Conservation (phyloP, 2,888 invertebrate species). For the Tethea ocularis region DNA sequence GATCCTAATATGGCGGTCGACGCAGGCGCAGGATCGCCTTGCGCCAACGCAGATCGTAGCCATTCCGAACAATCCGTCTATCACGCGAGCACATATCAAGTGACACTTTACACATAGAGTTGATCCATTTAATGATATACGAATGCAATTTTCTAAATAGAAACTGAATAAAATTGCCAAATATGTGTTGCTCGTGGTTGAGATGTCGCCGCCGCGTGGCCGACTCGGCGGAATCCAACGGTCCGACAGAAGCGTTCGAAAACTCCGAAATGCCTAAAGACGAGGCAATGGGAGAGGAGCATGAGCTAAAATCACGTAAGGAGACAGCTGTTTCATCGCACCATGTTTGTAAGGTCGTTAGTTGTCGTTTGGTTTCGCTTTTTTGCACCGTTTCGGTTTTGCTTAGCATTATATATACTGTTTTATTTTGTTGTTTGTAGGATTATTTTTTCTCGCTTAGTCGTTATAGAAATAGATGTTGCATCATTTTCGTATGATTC, state of each 20-base stretch:
- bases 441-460: slow-evolving; percentile 30
- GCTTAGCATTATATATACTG: slow-evolving; percentile 8
- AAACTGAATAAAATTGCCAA: slow-evolving; percentile 45
- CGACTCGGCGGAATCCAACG: slow-evolving; percentile 57
- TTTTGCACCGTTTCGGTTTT: slow-evolving; percentile 48
- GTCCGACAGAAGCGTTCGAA: slow-evolving; percentile 63
- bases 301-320: slow-evolving; percentile 68
- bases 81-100: slow-evolving; percentile 55
- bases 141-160: slow-evolving; percentile 29
- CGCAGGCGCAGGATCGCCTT: slow-evolving; percentile 70
- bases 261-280: slow-evolving; percentile 43
- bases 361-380: slow-evolving; percentile 45
- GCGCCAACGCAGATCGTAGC: slow-evolving; percentile 69
- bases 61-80: slow-evolving; percentile 68
- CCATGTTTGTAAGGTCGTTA: slow-evolving; percentile 32
- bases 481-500: slow-evolving; percentile 54
- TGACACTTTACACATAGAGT: slow-evolving; percentile 17
- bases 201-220: slow-evolving; percentile 72
- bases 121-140: slow-evolving; percentile 17
- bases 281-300: slow-evolving; percentile 45
- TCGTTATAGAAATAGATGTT: slow-evolving; percentile 29
- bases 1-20: slow-evolving; percentile 76
- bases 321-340: slow-evolving; percentile 42
- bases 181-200: slow-evolving; percentile 80
- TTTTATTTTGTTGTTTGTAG: slow-evolving; percentile 12